Evolutionary conservation across 92 coral and sea anemone genomes (phyloP).

Genomic region (Diadumene lineata): DNA sequence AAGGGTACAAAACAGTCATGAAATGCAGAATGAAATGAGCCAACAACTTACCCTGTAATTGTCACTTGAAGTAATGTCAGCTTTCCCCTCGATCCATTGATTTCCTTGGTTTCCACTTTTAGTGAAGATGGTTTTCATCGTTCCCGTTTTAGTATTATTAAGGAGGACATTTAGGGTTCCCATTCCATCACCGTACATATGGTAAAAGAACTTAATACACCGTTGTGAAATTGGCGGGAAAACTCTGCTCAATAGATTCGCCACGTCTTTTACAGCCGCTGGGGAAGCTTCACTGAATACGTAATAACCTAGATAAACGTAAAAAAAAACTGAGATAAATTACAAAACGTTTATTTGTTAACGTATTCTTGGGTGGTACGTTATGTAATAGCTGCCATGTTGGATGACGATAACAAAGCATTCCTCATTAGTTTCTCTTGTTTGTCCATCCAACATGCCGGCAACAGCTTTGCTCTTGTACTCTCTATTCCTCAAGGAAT

Average conservation of each 20-base stretch:
- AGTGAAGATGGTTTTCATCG: constrained; percentile 35
- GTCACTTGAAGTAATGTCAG: constrained; percentile 26
- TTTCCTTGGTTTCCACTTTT: constrained; percentile 64
- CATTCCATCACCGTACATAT: constrained; percentile 74
- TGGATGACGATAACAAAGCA: too few relatives aligned
- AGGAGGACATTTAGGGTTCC: constrained; percentile 69
- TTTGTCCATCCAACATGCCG: too few relatives aligned
- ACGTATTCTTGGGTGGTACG: too few relatives aligned
- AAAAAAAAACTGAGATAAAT: neutral
- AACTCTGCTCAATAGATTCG: constrained; percentile 55
- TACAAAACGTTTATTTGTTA: too few relatives aligned
- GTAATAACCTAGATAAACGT: constrained; percentile 36
- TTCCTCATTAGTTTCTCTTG: too few relatives aligned
- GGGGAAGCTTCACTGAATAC: constrained; percentile 60
- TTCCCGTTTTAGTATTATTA: constrained; percentile 19
- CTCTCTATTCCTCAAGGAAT: too few relatives aligned
- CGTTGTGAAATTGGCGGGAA: constrained; percentile 49
- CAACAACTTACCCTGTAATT: constrained; percentile 60
- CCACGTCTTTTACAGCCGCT: constrained; percentile 30
- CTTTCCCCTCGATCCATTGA: constrained; percentile 58
- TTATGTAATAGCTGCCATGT: too few relatives aligned
- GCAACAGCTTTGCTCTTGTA: too few relatives aligned
- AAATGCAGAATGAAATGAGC: too few relatives aligned
- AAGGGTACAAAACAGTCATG: too few relatives aligned
- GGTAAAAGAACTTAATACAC: constrained; percentile 61